A percentile compares a stretch with the other conserved stretches of the same genome.
phyloP scores from a whole-genome alignment of 2,888 invertebrate genomes.

The Nemoura dubitans region DNA sequence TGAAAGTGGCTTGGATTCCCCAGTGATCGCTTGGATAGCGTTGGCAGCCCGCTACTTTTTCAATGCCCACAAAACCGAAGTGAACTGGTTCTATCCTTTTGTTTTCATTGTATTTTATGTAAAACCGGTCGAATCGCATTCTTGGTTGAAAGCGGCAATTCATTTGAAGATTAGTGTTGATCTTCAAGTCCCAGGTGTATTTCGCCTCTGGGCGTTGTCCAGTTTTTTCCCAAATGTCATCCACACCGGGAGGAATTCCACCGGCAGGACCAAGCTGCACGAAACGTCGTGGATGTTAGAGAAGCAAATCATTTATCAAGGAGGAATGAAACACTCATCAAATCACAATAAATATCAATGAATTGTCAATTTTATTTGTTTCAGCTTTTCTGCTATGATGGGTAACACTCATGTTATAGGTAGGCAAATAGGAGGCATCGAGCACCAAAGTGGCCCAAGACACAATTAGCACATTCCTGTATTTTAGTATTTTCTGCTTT shows the following conservation, averaged over 20 bases:
- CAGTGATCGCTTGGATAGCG: conserved; percentile 68
- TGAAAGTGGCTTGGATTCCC: conserved; percentile 60
- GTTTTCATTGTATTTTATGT: conserved; percentile 57
- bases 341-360: no score
- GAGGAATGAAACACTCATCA: no score
- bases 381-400: no score
- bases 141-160: conserved; percentile 58
- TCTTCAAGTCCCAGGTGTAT: conserved; percentile 67
- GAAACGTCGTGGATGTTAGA: no score
- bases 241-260: conserved; percentile 59
- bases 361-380: no score
- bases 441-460: no score
- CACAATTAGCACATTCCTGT: no score
- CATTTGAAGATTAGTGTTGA: conserved; percentile 65
- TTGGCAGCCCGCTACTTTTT: conserved; percentile 61
- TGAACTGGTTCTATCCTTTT: conserved; percentile 58
- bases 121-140: conserved; percentile 66
- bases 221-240: conserved; percentile 65
- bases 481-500: no score
- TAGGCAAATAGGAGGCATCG: no score
- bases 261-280: conserved; percentile 57
- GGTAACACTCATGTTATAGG: no score
- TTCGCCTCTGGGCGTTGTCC: conserved; percentile 63
- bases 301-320: no score
- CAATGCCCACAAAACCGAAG: conserved; percentile 65